Evolutionary conservation across 2,888 invertebrate species (phyloP).

Genomic region (Ganaspis brasiliensis): DNA sequence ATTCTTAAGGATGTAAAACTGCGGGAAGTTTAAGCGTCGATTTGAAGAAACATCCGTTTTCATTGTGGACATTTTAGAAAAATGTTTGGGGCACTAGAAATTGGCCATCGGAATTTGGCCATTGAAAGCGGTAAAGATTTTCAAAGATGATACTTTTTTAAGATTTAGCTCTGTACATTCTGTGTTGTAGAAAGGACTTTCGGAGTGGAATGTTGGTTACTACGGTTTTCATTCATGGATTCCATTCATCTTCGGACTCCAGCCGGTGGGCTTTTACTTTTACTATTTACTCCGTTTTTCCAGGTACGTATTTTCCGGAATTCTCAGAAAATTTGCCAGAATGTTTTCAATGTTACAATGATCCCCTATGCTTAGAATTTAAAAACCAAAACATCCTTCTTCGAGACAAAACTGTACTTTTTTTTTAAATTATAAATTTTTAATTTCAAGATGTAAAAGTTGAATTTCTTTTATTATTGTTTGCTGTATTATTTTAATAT

Average conservation of each 20-base stretch:
- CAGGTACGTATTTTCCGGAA: conserved; percentile 28
- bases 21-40: conserved; percentile 26
- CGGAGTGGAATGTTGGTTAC: background rate
- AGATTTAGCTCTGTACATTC: conserved; percentile 14
- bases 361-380: background rate
- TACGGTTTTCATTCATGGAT: conserved; percentile 30
- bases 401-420: too few relatives aligned
- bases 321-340: background rate
- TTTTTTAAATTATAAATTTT: too few relatives aligned
- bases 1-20: conserved; percentile 8
- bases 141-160: conserved; percentile 41
- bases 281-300: conserved; percentile 19
- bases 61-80: background rate
- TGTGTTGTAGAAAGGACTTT: background rate
- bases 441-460: too few relatives aligned
- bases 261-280: conserved; percentile 17
- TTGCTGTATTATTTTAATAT: too few relatives aligned
- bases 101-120: conserved; percentile 27
- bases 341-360: background rate
- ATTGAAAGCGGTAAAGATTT: conserved; percentile 33
- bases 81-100: background rate
- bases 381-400: background rate
- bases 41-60: conserved; percentile 25
- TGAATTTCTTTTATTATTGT: too few relatives aligned
- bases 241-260: conserved; percentile 4